These are phyloP conservation scores for Bubalus kerabau DNA, from an alignment of 2,113 vertebrate species.

Conservation along the genomic window DNA sequence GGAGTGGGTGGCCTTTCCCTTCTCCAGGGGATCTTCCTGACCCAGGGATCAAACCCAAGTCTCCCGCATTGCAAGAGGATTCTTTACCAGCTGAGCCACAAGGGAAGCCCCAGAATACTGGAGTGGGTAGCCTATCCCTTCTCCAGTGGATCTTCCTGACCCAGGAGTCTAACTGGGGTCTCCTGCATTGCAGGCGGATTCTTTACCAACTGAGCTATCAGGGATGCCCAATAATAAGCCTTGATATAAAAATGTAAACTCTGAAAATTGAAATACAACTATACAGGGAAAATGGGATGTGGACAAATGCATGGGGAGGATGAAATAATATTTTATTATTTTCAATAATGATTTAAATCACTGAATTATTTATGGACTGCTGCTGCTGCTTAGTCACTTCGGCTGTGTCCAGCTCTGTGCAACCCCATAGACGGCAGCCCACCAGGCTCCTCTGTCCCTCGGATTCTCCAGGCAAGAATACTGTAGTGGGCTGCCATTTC, in stretches of 20 bases:
- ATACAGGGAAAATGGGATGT: background rate
- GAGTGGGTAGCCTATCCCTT: background rate
- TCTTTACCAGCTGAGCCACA: background rate
- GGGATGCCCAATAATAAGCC: background rate
- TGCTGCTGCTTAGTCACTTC: background rate
- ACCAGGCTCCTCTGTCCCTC: too few relatives aligned
- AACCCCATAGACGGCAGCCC: background rate
- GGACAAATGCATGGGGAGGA: background rate
- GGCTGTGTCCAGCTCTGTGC: background rate
- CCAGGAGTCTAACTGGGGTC: background rate
- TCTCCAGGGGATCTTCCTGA: background rate
- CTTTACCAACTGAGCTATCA: background rate
- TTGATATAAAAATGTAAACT: background rate
- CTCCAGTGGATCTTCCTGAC: too few relatives aligned
- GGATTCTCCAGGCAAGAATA: too few relatives aligned
- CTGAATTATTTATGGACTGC: background rate
- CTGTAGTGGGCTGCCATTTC: background rate
- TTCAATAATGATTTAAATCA: background rate
- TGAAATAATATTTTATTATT: background rate
- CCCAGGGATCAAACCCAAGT: background rate
- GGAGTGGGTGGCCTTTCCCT: background rate
- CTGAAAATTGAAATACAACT: background rate
- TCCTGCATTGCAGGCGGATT: background rate
- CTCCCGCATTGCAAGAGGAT: background rate
- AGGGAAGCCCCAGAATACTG: background rate